Evolutionary conservation across 2,797 vertebrate genomes (phyloP).

Genomic region (Limnodromus scolopaceus): DNA sequence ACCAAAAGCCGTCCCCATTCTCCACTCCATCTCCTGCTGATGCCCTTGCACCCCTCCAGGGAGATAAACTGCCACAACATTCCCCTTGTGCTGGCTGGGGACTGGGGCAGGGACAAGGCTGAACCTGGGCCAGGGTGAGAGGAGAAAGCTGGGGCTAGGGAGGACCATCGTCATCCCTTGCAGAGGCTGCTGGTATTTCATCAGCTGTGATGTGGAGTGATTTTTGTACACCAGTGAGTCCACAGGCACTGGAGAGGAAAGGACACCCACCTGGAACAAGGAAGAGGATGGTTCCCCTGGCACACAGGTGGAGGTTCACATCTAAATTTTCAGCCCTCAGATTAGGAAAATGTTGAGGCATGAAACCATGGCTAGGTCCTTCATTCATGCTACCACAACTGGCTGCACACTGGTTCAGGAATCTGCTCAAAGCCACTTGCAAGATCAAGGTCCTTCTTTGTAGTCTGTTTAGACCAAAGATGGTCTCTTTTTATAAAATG

Average conservation of each 20-base stretch:
- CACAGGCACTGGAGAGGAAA: neutral
- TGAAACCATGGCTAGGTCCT: neutral
- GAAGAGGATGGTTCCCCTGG: neutral
- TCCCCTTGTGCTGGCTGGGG: neutral
- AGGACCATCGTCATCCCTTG: accelerated
- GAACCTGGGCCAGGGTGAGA: neutral
- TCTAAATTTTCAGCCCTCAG: neutral
- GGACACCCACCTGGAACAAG: neutral
- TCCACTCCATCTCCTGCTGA: neutral
- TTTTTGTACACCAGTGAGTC: neutral
- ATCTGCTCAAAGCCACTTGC: conserved; percentile 14
- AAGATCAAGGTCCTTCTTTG: conserved; percentile 30
- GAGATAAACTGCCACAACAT: neutral
- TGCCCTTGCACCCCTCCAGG: neutral
- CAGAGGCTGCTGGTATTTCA: neutral
- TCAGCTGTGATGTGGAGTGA: neutral
- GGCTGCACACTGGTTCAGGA: neutral
- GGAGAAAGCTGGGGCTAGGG: neutral
- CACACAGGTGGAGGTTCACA: neutral
- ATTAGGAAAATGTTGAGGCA: neutral
- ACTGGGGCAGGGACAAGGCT: neutral
- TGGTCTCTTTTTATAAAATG: neutral
- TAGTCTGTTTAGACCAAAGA: neutral
- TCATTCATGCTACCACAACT: neutral
- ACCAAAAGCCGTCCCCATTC: neutral